Evolutionary conservation across 2,113 vertebrate genomes (phyloP).

Genomic region (Alosa alosa): DNA sequence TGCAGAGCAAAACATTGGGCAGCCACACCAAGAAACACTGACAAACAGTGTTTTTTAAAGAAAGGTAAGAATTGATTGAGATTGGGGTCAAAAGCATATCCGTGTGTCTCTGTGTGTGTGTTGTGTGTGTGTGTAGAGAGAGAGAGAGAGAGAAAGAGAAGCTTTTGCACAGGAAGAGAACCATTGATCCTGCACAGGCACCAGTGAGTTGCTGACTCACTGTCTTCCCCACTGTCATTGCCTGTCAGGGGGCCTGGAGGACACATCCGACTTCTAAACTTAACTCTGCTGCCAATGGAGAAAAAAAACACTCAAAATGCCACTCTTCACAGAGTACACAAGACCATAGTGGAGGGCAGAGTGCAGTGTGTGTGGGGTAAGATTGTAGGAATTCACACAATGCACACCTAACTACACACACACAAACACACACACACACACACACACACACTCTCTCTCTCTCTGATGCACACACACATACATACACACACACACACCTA

Average conservation of each 20-base stretch:
- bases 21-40: neutral
- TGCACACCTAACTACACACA: no score
- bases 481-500: neutral
- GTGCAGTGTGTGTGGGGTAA: neutral
- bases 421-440: neutral
- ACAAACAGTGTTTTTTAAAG: neutral
- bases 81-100: neutral
- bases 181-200: neutral
- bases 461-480: neutral
- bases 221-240: slow-evolving; percentile 3
- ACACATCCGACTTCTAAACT: neutral
- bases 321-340: neutral
- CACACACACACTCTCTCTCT: no score
- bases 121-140: neutral
- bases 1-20: neutral
- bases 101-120: neutral
- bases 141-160: neutral
- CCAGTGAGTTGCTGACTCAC: slow-evolving; percentile 13
- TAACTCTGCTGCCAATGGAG: neutral
- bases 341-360: neutral
- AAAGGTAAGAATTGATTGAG: neutral
- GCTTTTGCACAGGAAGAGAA: neutral
- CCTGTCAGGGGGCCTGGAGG: neutral
- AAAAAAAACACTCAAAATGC: neutral
- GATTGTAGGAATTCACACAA: neutral